Conservation (phyloP, 2,888 invertebrate species). For the Ditula angustiorana region DNA sequence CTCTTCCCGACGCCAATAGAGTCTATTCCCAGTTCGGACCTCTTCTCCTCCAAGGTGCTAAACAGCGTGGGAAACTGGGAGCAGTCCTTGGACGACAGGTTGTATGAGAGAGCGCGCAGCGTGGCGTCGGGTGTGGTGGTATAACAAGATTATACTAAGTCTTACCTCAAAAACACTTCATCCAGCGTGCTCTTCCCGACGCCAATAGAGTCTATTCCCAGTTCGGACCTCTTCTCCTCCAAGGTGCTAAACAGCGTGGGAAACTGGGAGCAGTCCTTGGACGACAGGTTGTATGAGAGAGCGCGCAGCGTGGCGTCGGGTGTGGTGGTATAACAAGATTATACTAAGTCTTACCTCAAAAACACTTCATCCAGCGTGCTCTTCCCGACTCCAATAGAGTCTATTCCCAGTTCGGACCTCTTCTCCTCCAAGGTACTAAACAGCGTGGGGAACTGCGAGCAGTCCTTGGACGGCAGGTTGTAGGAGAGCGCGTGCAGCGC, state of each 20-base stretch:
- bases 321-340: conserved; percentile 47
- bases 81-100: conserved; percentile 78
- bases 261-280: conserved; percentile 83
- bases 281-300: conserved; percentile 68
- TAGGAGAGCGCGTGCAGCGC: conserved; percentile 62
- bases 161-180: conserved; percentile 95
- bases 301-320: conserved; percentile 62
- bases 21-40: conserved; percentile 87
- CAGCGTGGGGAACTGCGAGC: conserved; percentile 84
- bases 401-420: conserved; percentile 87
- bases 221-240: conserved; percentile 85
- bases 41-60: conserved; percentile 85
- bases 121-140: conserved; percentile 56
- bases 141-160: no score
- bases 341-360: conserved; percentile 87
- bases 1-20: conserved; percentile 94
- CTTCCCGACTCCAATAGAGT: conserved; percentile 92
- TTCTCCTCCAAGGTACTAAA: conserved; percentile 87
- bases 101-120: conserved; percentile 63
- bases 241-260: conserved; percentile 87
- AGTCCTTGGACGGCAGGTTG: conserved; percentile 77
- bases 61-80: conserved; percentile 87
- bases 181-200: conserved; percentile 96
- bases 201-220: conserved; percentile 92
- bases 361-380: conserved; percentile 98